Evolutionary conservation across 2,113 vertebrate genomes (phyloP).

Genomic region (Rhombomys opimus): DNA sequence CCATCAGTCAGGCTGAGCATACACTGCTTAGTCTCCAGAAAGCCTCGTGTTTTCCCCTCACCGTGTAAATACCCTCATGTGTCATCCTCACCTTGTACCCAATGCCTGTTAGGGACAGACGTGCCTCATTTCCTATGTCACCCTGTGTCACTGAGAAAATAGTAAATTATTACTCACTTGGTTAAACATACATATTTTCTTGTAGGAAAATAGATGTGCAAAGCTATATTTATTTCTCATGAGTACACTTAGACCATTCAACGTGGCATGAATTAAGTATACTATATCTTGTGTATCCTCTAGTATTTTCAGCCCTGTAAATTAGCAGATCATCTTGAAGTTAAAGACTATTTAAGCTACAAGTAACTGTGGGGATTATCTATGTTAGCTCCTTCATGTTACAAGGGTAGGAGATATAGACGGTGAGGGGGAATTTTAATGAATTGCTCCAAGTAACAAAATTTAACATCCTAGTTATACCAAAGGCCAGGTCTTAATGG

Average conservation of each 20-base stretch:
- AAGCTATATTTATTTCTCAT: constrained; percentile 61
- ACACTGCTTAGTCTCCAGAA: constrained; percentile 1
- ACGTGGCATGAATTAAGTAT: not conserved
- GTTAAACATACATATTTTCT: constrained; percentile 43
- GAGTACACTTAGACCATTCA: not conserved
- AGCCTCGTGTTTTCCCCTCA: not conserved
- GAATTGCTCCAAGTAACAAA: not conserved
- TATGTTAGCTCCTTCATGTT: not conserved
- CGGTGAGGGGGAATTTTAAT: not conserved
- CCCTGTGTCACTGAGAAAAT: constrained; percentile 24
- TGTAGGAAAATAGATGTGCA: constrained; percentile 7
- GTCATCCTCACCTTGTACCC: constrained; percentile 9
- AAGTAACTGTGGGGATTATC: not conserved
- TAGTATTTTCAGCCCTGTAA: constrained; percentile 36
- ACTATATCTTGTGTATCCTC: not conserved
- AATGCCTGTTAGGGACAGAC: constrained; percentile 27
- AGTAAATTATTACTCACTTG: constrained; percentile 56
- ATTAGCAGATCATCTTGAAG: constrained; percentile 53
- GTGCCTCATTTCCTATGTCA: constrained; percentile 66
- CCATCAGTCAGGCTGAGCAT: constrained; percentile 23
- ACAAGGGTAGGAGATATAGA: not conserved
- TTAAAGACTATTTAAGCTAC: constrained; percentile 30
- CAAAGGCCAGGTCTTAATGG: not conserved
- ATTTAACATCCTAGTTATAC: not conserved
- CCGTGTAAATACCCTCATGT: not conserved